phyloP scores from a whole-genome alignment of 2,888 invertebrate genomes.

The Erebia palarica region DNA sequence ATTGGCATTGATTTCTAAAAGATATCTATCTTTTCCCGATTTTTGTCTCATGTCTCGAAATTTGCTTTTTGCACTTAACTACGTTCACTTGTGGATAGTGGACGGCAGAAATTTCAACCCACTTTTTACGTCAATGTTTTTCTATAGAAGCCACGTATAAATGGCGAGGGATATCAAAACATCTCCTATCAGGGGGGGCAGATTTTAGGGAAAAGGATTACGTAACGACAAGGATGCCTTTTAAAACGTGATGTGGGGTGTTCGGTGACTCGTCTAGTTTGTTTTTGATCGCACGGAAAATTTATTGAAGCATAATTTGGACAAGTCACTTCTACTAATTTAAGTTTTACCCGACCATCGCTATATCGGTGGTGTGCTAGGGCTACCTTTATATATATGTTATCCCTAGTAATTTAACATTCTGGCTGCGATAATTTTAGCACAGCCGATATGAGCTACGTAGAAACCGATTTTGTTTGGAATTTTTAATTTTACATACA shows the following conservation, averaged over 20 bases:
- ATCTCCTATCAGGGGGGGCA: conserved; percentile 72
- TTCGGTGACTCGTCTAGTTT: conserved; percentile 45
- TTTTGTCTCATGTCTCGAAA: not conserved
- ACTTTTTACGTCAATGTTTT: conserved; percentile 82
- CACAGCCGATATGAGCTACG: not conserved
- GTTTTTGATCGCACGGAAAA: conserved; percentile 40
- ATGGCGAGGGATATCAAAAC: conserved; percentile 79
- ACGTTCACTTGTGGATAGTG: not conserved
- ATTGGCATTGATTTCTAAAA: too few species aligned
- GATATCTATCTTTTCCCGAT: too few species aligned
- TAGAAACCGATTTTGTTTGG: too few species aligned
- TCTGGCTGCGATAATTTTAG: not conserved
- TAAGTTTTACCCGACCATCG: conserved; percentile 21
- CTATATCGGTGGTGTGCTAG: not conserved
- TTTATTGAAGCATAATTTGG: conserved; percentile 41
- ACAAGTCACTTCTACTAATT: conserved; percentile 37
- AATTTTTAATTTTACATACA: too few species aligned
- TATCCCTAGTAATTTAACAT: not conserved
- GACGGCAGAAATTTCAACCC: not conserved
- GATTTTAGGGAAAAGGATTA: conserved; percentile 77
- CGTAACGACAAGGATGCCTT: conserved; percentile 59
- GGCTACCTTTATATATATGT: too few species aligned
- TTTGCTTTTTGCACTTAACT: not conserved
- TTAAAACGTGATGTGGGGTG: conserved; percentile 52
- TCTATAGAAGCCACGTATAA: conserved; percentile 72